Conservation (phyloP, 2,113 vertebrate species). For the Martes martes region DNA sequence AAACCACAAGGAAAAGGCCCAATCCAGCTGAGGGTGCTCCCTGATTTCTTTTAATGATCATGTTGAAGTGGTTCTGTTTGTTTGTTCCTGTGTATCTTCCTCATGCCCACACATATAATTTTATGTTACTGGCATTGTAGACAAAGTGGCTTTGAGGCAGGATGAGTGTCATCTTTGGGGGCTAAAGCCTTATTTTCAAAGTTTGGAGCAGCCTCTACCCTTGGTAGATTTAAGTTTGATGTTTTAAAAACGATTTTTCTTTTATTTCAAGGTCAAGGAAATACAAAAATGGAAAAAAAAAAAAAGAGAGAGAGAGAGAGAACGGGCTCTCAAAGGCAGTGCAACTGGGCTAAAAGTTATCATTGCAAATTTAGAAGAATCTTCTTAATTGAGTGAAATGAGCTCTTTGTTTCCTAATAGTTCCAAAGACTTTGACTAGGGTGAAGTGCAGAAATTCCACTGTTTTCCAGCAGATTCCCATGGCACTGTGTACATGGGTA, state of each 20-base stretch:
- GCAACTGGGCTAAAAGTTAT: not conserved
- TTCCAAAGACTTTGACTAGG: not conserved
- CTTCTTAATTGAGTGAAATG: not conserved
- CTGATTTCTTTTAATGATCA: not conserved
- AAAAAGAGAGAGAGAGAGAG: not conserved
- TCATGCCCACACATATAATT: not conserved
- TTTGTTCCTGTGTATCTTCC: not conserved
- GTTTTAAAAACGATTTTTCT: not conserved
- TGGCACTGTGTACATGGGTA: not conserved
- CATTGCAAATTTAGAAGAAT: not conserved
- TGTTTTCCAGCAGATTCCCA: not conserved
- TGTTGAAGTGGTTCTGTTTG: not conserved
- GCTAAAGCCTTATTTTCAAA: not conserved
- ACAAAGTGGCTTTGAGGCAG: not conserved
- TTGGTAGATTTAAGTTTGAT: not conserved
- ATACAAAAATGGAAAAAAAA: not conserved
- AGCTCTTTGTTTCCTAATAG: not conserved
- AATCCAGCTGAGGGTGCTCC: fast-evolving
- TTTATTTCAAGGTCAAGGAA: slow-evolving; percentile 15
- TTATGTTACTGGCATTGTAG: not conserved
- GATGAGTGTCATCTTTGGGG: not conserved
- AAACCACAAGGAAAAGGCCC: not conserved
- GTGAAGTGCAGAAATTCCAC: not conserved
- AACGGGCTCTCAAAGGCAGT: not conserved
- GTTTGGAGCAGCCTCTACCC: not conserved